Conservation (phyloP, 1,140 invertebrate genomes). For the Zaprionus ornatus region DNA sequence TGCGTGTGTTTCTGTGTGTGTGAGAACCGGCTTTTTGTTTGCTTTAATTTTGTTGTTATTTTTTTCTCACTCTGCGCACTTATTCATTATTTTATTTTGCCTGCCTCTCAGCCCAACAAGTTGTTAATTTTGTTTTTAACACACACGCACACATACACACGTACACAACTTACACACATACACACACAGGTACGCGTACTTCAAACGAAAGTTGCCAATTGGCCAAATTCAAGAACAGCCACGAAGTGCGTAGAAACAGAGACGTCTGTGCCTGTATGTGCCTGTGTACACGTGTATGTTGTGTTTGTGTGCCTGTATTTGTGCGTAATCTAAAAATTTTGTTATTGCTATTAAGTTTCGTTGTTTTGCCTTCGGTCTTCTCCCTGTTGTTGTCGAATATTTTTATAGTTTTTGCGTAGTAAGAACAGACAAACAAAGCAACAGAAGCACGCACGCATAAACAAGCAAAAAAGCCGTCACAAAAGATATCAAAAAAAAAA, state of each 20-base stretch:
- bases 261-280: conserved; percentile 8
- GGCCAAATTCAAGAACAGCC: conserved; percentile 30
- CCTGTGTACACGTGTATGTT: no score
- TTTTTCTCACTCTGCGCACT: conserved; percentile 32
- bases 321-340: conserved; percentile 69
- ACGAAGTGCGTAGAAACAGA: conserved; percentile 66
- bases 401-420: conserved; percentile 72
- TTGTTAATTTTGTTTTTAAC: conserved; percentile 62
- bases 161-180: background rate
- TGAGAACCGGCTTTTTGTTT: conserved; percentile 78
- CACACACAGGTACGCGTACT: conserved; percentile 3
- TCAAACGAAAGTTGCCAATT: conserved; percentile 70
- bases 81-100: conserved; percentile 35
- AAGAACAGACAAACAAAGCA: conserved; percentile 12
- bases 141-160: conserved; percentile 12
- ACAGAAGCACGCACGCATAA: background rate
- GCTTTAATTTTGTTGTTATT: conserved; percentile 63
- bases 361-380: conserved; percentile 33
- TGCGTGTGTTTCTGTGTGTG: conserved; percentile 20
- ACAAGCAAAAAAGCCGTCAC: background rate
- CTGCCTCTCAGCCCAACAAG: conserved; percentile 31
- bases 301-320: conserved; percentile 35
- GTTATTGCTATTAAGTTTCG: conserved; percentile 48
- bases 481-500: conserved; percentile 26
- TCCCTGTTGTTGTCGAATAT: conserved; percentile 28